Base-by-base conservation (phyloP, 1,140 invertebrate genomes). In the Microplitis mediator region DNA sequence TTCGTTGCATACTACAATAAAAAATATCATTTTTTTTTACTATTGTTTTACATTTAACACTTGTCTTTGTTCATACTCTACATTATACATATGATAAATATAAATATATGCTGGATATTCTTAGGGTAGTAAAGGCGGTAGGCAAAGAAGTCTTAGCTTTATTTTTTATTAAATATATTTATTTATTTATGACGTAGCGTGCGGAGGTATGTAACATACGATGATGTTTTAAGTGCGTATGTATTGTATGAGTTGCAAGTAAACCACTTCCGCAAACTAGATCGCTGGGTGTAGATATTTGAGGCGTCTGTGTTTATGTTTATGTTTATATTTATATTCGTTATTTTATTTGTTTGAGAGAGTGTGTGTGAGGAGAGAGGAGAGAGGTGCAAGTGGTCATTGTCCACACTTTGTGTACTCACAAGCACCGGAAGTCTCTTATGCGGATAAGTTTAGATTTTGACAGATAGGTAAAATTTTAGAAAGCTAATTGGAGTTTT, bases 251-350 rank as follows among this genome's bases (percentile, higher is more conserved):
- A 4, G 35, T 14, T 32, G 64, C 52, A 54, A 50, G 8, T 51
- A 51, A 45, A 64, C 66, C 75, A 80, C 80, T 83, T 83, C 81
- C 81, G 81, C 80, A 75, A 83, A 80, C 77, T 79, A 83, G 81
- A 83, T 83, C 81, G 79, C 69, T 74, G n/a, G 4, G 74, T 76
- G 67, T 66, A 79, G 81, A 82, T 82, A 82, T 82, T 81, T 80
- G 77, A 72, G 81, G 74, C 75, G 77, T 75, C 78, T 77, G 76
- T 77, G 71, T 75, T 45, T 45, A 45, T 45, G 39, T 45, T 45
- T 45, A 45, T 45, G 39, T 45, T 45, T 11, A 45, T 45, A 11
- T 45, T 45, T 45, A 45, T 45, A 9, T 11, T 6, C 5, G 36
- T 45, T 11, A 11, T 6, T 11, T 9, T 9, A 23, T 23, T 23